Base-by-base conservation (phyloP, 2,797 vertebrate genomes). In the Aeoliscus strigatus region DNA sequence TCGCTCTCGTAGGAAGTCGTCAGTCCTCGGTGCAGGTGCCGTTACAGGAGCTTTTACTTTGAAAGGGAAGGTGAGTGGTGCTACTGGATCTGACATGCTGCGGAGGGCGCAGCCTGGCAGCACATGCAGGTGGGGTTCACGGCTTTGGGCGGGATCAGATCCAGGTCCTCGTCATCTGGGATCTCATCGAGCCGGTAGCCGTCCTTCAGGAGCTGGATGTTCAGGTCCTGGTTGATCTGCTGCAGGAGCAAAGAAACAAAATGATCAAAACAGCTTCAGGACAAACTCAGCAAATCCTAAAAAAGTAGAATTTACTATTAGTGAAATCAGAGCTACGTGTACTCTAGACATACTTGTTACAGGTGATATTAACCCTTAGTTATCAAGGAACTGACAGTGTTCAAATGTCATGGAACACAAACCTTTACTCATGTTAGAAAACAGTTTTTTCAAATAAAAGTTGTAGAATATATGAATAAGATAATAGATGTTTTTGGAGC, bases 171-270 rank as follows among this genome's bases (percentile, higher is more conserved):
- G 0, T 98, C 96, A 6, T 98, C 96, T 0, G 96, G 96, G 70
- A 98, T 98, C 88, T 99, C 95, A 2, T 98, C 96, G 69, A 98
- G 89, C 41, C 93, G 91, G 81, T 98, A 98, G 13, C 96, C 96
- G 1, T 98, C 96, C 77, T 98, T 98, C 71, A 98, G 90, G 65
- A 98, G 92, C 85, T 98, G 96, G 83, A 98, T 98, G 86, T 98
- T 98, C 87, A 98, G 88, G 84, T 98, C 95, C 89, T 98, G 96
- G 86, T 98, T 98, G 84, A 98, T 98, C 91, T 98, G 96, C 95
- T 97, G 86, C 64, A 79, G 62, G 51, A 38, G 33, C 6, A 33
- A 8, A 14, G 49, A 23, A 8, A 14, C 26, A 17, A 3, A 30
- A 29, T 9, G 55, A 29, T 65, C 16, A 60, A 40, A 18, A 26